Evolutionary conservation across 2,888 invertebrate genomes (phyloP).

Genomic region (Synanthedon myopaeformis): DNA sequence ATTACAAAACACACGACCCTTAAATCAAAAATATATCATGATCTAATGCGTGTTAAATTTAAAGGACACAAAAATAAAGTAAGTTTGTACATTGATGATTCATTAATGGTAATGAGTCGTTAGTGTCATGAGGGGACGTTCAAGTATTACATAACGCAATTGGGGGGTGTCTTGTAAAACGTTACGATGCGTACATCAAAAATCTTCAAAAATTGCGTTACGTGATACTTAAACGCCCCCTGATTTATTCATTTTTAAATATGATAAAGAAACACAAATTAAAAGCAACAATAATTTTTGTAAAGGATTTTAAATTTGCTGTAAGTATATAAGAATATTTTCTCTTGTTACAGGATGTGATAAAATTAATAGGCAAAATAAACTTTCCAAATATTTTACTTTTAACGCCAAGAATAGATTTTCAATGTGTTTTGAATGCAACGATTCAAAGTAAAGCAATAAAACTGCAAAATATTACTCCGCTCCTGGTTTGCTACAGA

Average conservation of each 20-base stretch:
- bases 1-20: slow-evolving; percentile 48
- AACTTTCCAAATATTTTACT: slow-evolving; percentile 77
- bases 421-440: slow-evolving; percentile 69
- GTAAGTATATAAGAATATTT: not conserved
- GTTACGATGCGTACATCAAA: too few species aligned
- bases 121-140: too few species aligned
- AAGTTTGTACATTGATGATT: slow-evolving; percentile 1
- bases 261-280: not conserved
- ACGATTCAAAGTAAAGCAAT: slow-evolving; percentile 47
- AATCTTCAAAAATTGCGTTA: too few species aligned
- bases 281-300: not conserved
- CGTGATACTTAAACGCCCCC: too few species aligned
- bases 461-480: slow-evolving; percentile 53
- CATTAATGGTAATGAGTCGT: too few species aligned
- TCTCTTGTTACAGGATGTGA: slow-evolving; percentile 66
- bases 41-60: slow-evolving; percentile 49
- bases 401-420: slow-evolving; percentile 66
- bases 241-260: not conserved
- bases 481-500: slow-evolving; percentile 46
- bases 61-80: slow-evolving; percentile 60
- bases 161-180: too few species aligned
- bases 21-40: slow-evolving; percentile 49
- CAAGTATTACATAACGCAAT: too few species aligned
- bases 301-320: too few species aligned
- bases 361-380: slow-evolving; percentile 73